Base-by-base conservation (phyloP, 2,888 invertebrate genomes). In the Aleiodes alternator region DNA sequence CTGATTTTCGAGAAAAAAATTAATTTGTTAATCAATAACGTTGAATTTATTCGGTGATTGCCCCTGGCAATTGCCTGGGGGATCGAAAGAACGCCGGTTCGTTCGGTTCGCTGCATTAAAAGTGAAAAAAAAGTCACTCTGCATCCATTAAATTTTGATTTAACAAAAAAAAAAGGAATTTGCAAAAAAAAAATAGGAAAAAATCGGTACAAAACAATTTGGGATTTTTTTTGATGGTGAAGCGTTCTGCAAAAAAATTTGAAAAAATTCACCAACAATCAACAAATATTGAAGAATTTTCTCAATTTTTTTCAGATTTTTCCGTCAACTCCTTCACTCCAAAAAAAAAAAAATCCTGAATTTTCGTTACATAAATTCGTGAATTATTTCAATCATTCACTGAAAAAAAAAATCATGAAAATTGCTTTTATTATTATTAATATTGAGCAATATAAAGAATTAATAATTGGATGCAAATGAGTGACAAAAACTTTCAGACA, bases 401-500 rank as follows among this genome's bases (percentile, higher is more conserved):
- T 34, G 31, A n/a, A 23, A 23, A 34, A 66, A 51, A 61, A 8
- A 12, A 16, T 48, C 51, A 11, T 38, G 53, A 69, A 48, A 9
- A 50, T 71, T 16, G 6, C 43, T 59, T 48, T 57, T 14, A 53
- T 56, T 38, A 34, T 38, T 31, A 14, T 43, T 29, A n/a, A 38
- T 38, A 57, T 23, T 12, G 16, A 51, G 6, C 5, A 38, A 74
- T 77, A 69, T 66, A 76, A 79, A 78, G 76, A 79, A 23, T 1
- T 82, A 86, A 85, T 86, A 84, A 83, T 43, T 82, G 87, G 87
- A 88, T 88, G 87, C 85, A 78, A 82, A 81, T 80, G 85, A 87
- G 88, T 88, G 88, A 87, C 87, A 23, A 77, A 43, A 34, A 87
- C 83, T 87, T 88, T 88, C 87, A 88, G 88, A 88, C 88, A 88